These are phyloP conservation scores for Nomia melanderi DNA, from an alignment of 1,140 invertebrate genomes.

Conservation along the genomic window DNA sequence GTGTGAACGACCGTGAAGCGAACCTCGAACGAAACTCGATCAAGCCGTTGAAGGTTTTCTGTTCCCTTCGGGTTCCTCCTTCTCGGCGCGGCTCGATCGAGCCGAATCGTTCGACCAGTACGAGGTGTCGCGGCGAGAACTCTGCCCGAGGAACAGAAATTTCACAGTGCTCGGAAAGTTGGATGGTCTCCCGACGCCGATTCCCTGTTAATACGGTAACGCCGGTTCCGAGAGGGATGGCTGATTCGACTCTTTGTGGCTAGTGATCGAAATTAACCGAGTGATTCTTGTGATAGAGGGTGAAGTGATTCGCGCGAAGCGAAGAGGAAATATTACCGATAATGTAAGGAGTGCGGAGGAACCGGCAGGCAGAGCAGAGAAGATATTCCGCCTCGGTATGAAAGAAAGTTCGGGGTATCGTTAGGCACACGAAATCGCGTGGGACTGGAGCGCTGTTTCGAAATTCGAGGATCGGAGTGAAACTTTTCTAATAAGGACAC, in stretches of 20 bases:
- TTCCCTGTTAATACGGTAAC: constrained; percentile 8
- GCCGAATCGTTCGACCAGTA: not conserved
- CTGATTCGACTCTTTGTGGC: not conserved
- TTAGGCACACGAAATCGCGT: not conserved
- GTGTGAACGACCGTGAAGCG: constrained; percentile 72
- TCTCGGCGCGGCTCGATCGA: not conserved
- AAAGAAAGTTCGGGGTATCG: too few relatives aligned
- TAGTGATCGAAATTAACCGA: not conserved
- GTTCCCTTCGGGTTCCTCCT: not conserved
- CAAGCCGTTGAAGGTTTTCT: constrained; percentile 24
- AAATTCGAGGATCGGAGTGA: constrained; percentile 13
- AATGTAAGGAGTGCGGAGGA: too few relatives aligned
- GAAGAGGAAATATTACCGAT: too few relatives aligned
- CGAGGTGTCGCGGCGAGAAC: not conserved
- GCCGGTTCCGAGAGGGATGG: not conserved
- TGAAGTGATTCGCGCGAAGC: not conserved
- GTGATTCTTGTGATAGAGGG: constrained; percentile 6
- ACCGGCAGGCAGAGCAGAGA: too few relatives aligned
- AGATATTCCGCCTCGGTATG: not conserved
- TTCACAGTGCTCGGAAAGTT: not conserved
- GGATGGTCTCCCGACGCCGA: not conserved
- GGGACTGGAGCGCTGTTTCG: not conserved
- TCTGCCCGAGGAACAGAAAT: not conserved
- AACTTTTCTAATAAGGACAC: constrained; percentile 32
- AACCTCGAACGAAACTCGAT: constrained; percentile 54